These are phyloP conservation scores for Zootermopsis nevadensis DNA, from an alignment of 2,888 invertebrate species.

Conservation along the genomic window DNA sequence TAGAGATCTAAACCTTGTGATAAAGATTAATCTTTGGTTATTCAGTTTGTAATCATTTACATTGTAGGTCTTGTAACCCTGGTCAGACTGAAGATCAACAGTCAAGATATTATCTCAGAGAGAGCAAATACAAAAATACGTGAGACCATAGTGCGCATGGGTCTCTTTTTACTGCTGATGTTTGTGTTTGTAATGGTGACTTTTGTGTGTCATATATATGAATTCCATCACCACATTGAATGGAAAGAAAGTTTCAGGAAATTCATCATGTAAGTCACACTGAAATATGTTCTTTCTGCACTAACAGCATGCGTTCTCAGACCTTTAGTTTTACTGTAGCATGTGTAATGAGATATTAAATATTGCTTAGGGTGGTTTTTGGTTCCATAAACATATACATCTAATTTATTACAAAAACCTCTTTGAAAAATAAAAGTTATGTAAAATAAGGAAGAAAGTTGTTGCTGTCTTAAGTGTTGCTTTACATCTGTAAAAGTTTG, in stretches of 20 bases:
- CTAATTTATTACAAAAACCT: too few relatives aligned
- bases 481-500: too few relatives aligned
- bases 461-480: too few relatives aligned
- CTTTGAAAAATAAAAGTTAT: too few relatives aligned
- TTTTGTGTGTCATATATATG: constrained; percentile 85
- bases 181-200: constrained; percentile 83
- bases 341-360: too few relatives aligned
- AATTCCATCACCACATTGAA: constrained; percentile 77
- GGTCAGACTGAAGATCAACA: constrained; percentile 82
- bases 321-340: too few relatives aligned
- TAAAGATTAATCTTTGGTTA: too few relatives aligned
- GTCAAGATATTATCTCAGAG: constrained; percentile 85
- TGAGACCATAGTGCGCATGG: constrained; percentile 87
- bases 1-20: too few relatives aligned
- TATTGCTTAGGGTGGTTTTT: too few relatives aligned
- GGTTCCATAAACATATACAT: too few relatives aligned
- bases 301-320: background rate
- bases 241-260: constrained; percentile 83
- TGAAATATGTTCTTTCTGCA: background rate
- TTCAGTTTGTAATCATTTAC: constrained; percentile 44
- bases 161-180: constrained; percentile 81
- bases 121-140: constrained; percentile 88
- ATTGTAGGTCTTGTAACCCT: constrained; percentile 79
- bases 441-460: too few relatives aligned
- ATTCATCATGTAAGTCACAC: constrained; percentile 81